phyloP scores from a whole-genome alignment of 2,797 vertebrate genomes.

The Scomberomorus guttatus region DNA sequence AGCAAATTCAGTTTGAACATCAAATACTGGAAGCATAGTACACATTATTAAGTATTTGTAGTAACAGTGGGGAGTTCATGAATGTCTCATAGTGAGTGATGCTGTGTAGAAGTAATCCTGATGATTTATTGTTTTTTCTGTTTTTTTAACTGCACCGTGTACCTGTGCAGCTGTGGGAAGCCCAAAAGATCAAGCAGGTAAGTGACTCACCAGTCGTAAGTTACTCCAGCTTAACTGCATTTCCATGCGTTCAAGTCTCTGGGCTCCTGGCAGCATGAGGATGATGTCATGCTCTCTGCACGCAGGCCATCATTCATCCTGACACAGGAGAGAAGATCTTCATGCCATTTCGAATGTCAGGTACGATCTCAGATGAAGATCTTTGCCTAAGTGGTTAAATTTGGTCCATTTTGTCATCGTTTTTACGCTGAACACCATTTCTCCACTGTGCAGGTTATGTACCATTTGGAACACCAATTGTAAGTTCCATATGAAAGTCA shows the following conservation, averaged over 20 bases:
- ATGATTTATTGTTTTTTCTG: slow-evolving; percentile 8
- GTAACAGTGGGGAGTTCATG: background rate
- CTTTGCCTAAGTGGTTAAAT: slow-evolving; percentile 52
- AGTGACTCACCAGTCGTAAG: slow-evolving; percentile 48
- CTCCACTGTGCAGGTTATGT: slow-evolving; percentile 91
- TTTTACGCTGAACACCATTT: slow-evolving; percentile 61
- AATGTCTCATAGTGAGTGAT: background rate
- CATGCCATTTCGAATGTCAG: slow-evolving; percentile 99
- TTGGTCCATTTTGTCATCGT: slow-evolving; percentile 52
- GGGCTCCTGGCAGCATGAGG: slow-evolving; percentile 64
- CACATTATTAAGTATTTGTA: background rate
- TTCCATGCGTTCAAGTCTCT: slow-evolving; percentile 52
- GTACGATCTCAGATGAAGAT: slow-evolving; percentile 86
- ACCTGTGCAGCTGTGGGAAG: slow-evolving; percentile 93
- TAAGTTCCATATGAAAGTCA: slow-evolving; percentile 87
- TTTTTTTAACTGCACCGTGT: slow-evolving; percentile 32
- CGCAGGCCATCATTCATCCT: slow-evolving; percentile 97
- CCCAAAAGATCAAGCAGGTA: slow-evolving; percentile 99
- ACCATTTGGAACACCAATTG: slow-evolving; percentile 98
- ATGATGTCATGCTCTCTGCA: slow-evolving; percentile 78
- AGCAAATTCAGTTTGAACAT: background rate
- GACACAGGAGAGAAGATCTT: slow-evolving; percentile 98
- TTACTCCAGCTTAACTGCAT: slow-evolving; percentile 21
- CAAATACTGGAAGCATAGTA: too few species aligned
- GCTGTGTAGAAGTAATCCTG: too few species aligned